A percentile compares a stretch with the other conserved stretches of the same genome.
Evolutionary conservation across 2,888 invertebrate genomes (phyloP).

Genomic region (Herminia tarsipennalis): DNA sequence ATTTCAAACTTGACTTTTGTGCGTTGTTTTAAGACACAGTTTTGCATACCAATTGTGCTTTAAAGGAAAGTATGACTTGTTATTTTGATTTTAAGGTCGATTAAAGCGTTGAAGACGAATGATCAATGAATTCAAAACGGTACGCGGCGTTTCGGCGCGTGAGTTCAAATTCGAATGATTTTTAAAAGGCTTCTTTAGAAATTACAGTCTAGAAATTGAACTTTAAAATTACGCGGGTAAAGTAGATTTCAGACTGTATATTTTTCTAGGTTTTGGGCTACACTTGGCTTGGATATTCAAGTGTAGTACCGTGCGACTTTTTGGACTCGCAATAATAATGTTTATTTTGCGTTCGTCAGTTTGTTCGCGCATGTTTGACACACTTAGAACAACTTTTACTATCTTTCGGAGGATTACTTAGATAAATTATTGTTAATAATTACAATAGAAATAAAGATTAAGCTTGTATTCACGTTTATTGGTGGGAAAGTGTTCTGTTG

Average conservation of each 20-base stretch:
- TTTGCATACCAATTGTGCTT: conserved; percentile 16
- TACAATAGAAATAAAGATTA: conserved; percentile 14
- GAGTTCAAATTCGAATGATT: conserved; percentile 65
- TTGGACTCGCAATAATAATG: conserved; percentile 35
- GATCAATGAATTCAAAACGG: conserved; percentile 73
- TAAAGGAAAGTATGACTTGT: conserved; percentile 49
- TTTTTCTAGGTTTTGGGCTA: conserved; percentile 53
- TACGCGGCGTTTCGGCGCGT: conserved; percentile 63
- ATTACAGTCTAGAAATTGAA: conserved; percentile 14
- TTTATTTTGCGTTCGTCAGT: conserved; percentile 47
- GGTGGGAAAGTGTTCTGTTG: conserved; percentile 11
- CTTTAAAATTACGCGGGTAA: conserved; percentile 5
- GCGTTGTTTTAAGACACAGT: conserved; percentile 31
- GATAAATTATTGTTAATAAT: conserved; percentile 32
- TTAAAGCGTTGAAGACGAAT: conserved; percentile 47
- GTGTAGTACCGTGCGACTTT: conserved; percentile 54
- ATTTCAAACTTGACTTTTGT: conserved; percentile 48
- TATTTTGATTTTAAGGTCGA: conserved; percentile 53
- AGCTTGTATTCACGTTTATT: conserved; percentile 5
- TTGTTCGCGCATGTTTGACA: conserved; percentile 44
- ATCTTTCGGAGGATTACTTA: conserved; percentile 47
- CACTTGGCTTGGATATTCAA: conserved; percentile 56
- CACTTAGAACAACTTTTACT: conserved; percentile 59
- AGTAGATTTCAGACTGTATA: conserved; percentile 21
- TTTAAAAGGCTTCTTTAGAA: conserved; percentile 52